Conservation (phyloP, 53 echinoderm and acorn worm genomes). For the Pentamera pediparva region DNA sequence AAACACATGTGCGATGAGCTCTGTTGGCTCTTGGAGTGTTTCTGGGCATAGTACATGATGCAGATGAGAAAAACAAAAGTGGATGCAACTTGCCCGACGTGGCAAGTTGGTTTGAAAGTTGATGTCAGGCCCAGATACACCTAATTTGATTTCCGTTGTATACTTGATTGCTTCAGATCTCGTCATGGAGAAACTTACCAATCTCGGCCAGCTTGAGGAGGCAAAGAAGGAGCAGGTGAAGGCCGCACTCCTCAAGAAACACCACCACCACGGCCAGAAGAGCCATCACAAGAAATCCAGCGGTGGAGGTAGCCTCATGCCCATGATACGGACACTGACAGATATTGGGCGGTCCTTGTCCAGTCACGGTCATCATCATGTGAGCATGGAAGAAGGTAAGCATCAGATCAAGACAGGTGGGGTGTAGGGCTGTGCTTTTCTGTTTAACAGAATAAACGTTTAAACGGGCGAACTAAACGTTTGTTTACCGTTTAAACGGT, state of each 20-base stretch:
- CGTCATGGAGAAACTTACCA: conserved; percentile 75
- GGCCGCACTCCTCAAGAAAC: conserved; percentile 76
- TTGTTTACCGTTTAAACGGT: too few species aligned
- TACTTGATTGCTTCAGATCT: conserved; percentile 40
- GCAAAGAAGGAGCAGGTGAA: conserved; percentile 79
- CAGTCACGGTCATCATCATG: conserved; percentile 42
- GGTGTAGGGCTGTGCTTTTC: too few species aligned
- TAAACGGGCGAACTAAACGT: too few species aligned
- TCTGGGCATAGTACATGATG: too few species aligned
- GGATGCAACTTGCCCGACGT: too few species aligned
- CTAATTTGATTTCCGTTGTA: neutral
- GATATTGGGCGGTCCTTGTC: conserved; percentile 88
- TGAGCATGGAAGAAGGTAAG: conserved; percentile 83
- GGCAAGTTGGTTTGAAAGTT: too few species aligned
- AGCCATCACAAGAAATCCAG: conserved; percentile 58
- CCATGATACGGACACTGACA: conserved; percentile 74
- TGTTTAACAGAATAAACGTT: too few species aligned
- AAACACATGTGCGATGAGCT: too few species aligned
- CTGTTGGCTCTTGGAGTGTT: too few species aligned
- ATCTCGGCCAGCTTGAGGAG: conserved; percentile 69
- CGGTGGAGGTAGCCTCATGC: conserved; percentile 68
- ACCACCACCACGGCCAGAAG: conserved; percentile 72
- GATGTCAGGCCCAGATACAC: too few species aligned
- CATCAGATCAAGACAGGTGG: too few species aligned
- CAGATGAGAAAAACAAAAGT: neutral